phyloP scores from a whole-genome alignment of 2,113 vertebrate genomes.

The Etheostoma spectabile region DNA sequence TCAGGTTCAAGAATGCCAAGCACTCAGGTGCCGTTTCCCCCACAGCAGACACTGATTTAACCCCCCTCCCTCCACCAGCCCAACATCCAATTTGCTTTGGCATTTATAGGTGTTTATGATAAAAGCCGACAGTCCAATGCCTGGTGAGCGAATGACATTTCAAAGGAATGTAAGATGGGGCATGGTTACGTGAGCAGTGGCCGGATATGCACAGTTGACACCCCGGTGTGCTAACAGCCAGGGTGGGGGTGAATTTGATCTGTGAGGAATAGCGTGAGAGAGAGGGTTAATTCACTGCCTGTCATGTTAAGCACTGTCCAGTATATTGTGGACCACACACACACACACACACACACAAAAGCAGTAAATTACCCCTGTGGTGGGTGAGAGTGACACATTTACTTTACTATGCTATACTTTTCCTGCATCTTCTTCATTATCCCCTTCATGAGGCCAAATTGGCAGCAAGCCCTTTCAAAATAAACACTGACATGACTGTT shows the following conservation, averaged over 20 bases:
- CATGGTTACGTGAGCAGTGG: background rate
- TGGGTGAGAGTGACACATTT: slow-evolving; percentile 21
- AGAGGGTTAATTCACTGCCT: slow-evolving; percentile 59
- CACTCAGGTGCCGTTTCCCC: too few species aligned
- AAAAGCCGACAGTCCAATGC: slow-evolving; percentile 5
- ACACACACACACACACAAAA: background rate
- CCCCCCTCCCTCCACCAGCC: too few species aligned
- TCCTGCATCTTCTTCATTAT: slow-evolving; percentile 52
- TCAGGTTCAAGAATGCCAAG: too few species aligned
- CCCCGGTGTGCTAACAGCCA: background rate
- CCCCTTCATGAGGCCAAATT: slow-evolving; percentile 42
- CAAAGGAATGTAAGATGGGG: slow-evolving; percentile 35
- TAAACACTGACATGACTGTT: slow-evolving; percentile 29
- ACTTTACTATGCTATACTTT: slow-evolving; percentile 35
- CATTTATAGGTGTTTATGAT: slow-evolving; percentile 48
- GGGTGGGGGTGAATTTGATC: background rate
- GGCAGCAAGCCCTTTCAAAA: slow-evolving; percentile 41
- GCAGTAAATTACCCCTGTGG: slow-evolving; percentile 18
- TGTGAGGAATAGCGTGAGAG: slow-evolving; percentile 31
- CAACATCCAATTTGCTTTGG: slow-evolving; percentile 28
- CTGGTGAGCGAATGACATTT: slow-evolving; percentile 39
- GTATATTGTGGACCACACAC: slow-evolving; percentile 36
- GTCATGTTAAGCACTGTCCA: slow-evolving; percentile 50
- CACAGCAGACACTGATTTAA: too few species aligned
- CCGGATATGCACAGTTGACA: slow-evolving; percentile 52